Base-by-base conservation (phyloP, 2,113 vertebrate species). In the Triplophysa tibetana region DNA sequence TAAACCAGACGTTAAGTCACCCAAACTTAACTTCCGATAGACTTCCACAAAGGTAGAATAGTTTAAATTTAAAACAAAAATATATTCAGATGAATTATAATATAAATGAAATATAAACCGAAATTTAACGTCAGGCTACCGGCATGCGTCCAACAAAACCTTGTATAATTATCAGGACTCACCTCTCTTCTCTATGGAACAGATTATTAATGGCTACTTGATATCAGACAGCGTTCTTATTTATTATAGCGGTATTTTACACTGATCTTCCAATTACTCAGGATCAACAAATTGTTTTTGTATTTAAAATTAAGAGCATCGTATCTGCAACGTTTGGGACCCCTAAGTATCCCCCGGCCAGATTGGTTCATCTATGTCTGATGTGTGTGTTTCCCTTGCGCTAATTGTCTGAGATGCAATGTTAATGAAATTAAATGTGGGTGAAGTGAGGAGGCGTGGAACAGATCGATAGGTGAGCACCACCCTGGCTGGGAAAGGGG, bases 371-470 rank as follows among this genome's bases (percentile, higher is more conserved):
- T 56, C 52, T 7, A 19, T n/a, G 52, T 17, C 52, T 56, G 13
- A 13, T 68, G 41, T 61, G 21, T 52, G 23, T 50, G 23, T 80
- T 29, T 48, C 24, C 8, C 56, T 11, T 16, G 5, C 38, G 12
- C 14, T 10, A 24, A 50, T 24, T 19, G 13, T 68, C 56, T 75
- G 61, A 67, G 54, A 64, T 68, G 38, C 70, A 19, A 7, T 61
- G 58, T 74, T 85, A 87, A 88, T 87, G 82, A 84, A 81, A 87
- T 85, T 61, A 81, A 86, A 87, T 85, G 86, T 76, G 68, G 75
- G 83, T 24, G 24, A 56, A 62, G 76, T 26, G 26, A 69, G 48
- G 79, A 76, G 72, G 77, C 50, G 62, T 58, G 75, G 62, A 26
- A 63, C 16, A 52, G 81, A 88, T 86, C 76, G 54, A 82, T 83